phyloP scores from a whole-genome alignment of 2,888 invertebrate genomes.

The Eupithecia dodoneata region DNA sequence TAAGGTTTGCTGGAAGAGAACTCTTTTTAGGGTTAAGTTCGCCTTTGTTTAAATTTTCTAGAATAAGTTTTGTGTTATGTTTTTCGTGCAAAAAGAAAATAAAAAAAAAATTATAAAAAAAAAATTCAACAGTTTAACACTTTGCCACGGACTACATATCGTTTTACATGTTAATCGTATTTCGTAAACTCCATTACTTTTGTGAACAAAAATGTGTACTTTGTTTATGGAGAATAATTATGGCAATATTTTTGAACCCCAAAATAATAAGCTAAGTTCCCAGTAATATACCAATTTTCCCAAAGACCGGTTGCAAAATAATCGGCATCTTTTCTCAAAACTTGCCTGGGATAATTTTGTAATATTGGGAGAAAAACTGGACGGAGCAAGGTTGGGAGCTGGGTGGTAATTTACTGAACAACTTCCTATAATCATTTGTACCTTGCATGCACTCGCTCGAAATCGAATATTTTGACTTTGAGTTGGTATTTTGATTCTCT shows the following conservation, averaged over 20 bases:
- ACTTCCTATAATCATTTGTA: constrained; percentile 2
- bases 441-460: not conserved
- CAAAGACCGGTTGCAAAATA: constrained; percentile 40
- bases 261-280: constrained; percentile 1
- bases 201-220: not conserved
- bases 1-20: too few relatives aligned
- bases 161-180: not conserved
- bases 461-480: not conserved
- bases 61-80: too few relatives aligned
- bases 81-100: too few relatives aligned
- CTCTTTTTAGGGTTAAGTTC: too few relatives aligned
- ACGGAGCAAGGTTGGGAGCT: constrained; percentile 1
- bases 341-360: constrained; percentile 4
- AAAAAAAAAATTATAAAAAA: too few relatives aligned
- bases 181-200: not conserved
- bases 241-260: not conserved
- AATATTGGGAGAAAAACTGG: constrained; percentile 17
- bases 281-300: constrained; percentile 28
- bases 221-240: not conserved
- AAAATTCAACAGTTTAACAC: too few relatives aligned
- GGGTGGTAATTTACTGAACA: not conserved
- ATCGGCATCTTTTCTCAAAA: constrained; percentile 30
- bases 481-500: not conserved
- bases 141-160: not conserved
- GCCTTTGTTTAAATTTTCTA: too few relatives aligned